Evolutionary conservation across 2,113 vertebrate genomes (phyloP), one percentile per base, ranked within the genome.

Genomic region (Xyrauchen texanus): DNA sequence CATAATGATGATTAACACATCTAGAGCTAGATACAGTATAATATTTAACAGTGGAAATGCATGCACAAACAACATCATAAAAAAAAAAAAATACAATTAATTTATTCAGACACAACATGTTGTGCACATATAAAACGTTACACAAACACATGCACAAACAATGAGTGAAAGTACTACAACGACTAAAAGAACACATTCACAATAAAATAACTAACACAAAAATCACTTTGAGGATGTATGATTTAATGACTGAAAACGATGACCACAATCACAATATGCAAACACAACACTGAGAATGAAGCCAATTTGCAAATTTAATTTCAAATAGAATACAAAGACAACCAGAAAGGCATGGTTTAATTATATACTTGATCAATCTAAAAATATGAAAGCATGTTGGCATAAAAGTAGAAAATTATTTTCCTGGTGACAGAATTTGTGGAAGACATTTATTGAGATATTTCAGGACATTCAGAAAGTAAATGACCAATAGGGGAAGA

Each of bases 191-290:
- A 34, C 16, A 7, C 6, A 73, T 60, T 60, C 66, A 16, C 6
- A 46, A 63, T 34, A 34, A 34, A 34, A 34, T 1, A 34, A 34
- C 21, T 34, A 51, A 72, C 62, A 73, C 63, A 68, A 65, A 62
- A 78, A 81, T 57, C 44, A 65, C 67, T 34, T 34, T 61, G 46
- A 78, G 34, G 34, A 68, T 68, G 46, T 68, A 78, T 55, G 52
- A 77, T 77, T 82, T 82, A 81, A 81, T 81, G 15, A 71, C 21
- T 11, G 8, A 71, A 71, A 71, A 57, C 12, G 21, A 68, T 13
- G 53, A 57, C 5, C 11, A 15, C 15, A 15, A 57, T 71, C 8
- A 57, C 12, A 71, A 16, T 72, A 61, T 58, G 12, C 70, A 73
- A 34, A 61, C 55, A 60, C 70, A 73, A 58, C 69, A 72, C 4